Evolutionary conservation across 2,113 vertebrate genomes (phyloP), one percentile per base, ranked within the genome.

Genomic region (Neomonachus schauinslandi): DNA sequence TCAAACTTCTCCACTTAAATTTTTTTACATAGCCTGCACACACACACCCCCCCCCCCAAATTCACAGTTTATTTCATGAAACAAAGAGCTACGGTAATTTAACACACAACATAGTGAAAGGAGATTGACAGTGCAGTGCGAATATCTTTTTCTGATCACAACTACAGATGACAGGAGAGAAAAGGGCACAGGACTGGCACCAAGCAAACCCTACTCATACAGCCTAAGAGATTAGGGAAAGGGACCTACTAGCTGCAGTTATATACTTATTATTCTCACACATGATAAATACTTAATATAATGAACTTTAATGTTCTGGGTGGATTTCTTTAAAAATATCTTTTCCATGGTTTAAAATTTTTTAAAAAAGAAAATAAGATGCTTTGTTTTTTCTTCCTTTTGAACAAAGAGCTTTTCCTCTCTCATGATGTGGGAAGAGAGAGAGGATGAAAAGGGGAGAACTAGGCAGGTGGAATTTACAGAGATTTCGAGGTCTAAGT

Each of bases 51-150:
- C 88, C 15, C 81, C 89, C 79, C 13, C 22, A 98, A 98, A 98
- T 99, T 99, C 99, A 99, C 99, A 99, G 99, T 99, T 99, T 99
- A 99, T 99, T 99, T 98, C 98, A 99, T 98, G 98, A 98, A 98
- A 99, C 98, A 98, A 98, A 97, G 96, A 99, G 95, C 98, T 98
- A 98, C 97, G 90, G 95, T 96, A 98, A 96, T 90, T 96, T 97
- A 98, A 98, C 98, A 99, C 98, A 98, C 98, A 98, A 99, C 98
- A 98, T 97, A 97, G 98, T 98, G 7, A 99, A 98, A 98, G 94
- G 97, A 0, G 98, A 98, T 98, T 98, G 98, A 98, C 98, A 98
- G 98, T 98, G 99, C 98, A 98, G 98, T 94, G 98, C 96, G 94
- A 98, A 77, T 80, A 98, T 95, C 95, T 98, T 88, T 96, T 98